Evolutionary conservation across 2,888 invertebrate genomes (phyloP), one percentile per base, ranked within the genome.

Genomic region (Dynastes grantii): DNA sequence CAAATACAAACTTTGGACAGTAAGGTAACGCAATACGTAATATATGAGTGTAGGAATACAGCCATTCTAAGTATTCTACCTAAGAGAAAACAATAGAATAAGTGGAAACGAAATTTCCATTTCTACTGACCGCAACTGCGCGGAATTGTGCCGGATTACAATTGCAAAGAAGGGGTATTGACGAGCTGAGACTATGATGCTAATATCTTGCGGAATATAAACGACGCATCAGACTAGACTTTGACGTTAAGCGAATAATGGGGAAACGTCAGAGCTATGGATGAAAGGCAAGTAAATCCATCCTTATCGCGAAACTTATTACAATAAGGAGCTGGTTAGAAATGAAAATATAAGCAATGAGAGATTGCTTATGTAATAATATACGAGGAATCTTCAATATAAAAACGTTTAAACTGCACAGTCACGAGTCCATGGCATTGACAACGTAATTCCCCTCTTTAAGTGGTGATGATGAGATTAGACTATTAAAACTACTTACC

Each of bases 271-370:
- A 13, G 65, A 76, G 27, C 53, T 76, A 65, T 40, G 5, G 5
- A 8, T 58, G 49, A 45, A 40, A 49, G 58, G 53, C 11, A 55
- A 51, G 61, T 76, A 67, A 53, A 68, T 76, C 40, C 67, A 55
- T 40, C 40, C 76, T 78, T 78, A 78, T 78, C 78, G 76, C 61
- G 49, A 45, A 75, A 78, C 76, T 78, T 78, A 78, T 78, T 78
- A 76, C 76, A 68, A 76, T 55, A 55, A 55, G 6, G 8, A 55
- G 64, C 37, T 16, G 63, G 5, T 37, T 55, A 32, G 13, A 37
- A 49, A 58, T 53, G 73, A 37, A 37, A 37, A 37, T 37, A 37
- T 37, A 37, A 37, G 5, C 32, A 37, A 37, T 37, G 32, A 37
- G 5, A 37, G 32, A 37, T 37, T 37, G 32, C 32, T 37, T 37